Base-by-base conservation (phyloP, 1,140 invertebrate genomes). In the Pomphorhynchus laevis region DNA sequence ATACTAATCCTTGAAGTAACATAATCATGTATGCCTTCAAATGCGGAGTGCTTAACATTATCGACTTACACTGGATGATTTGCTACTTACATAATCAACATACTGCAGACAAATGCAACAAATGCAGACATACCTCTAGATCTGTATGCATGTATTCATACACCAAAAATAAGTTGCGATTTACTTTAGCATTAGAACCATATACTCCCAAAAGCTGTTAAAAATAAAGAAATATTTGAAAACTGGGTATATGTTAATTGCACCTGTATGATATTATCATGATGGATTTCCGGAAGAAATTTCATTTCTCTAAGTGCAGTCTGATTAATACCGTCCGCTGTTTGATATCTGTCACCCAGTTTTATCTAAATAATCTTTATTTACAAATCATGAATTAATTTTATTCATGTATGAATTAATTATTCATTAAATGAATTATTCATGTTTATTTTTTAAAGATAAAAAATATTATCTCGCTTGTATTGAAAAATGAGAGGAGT, bases 141-240 rank as follows among this genome's bases (percentile, higher is more conserved):
- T 98, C 89, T 20, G 84, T 95, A 51, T 93, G 80, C 84, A 98
- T 93, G 51, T 84, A 95, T 56, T 98, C 86, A 64, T 95, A 93
- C 0, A 98, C 86, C 17, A 98, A 61, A 32, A 82, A 91, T n/a
- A 98, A 72, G 65, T 91, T 93, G 18, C 80, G 89, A 56, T 35
- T 33, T 14, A 12, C 14, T 29, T 9, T 12, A 29, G 11, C 25
- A 29, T 76, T 72, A 47, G 86, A 71, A 22, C 86, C 84, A 65
- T 93, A 91, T 4, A 93, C 79, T 68, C 95, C 84, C 61, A 65
- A 50, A 44, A 69, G 47, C 59, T 62, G 48, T 29, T 55, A 57
- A 44, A 45, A 40, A 42, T 17, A 27, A 31, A 25, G 33, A 45
- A 32, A 34, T 39, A 14, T 4, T 20, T 37, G 22, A 37, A 12